These are phyloP conservation scores for Tryphoninae sp. DNA, from an alignment of 2,888 invertebrate genomes.

Conservation along the genomic window DNA sequence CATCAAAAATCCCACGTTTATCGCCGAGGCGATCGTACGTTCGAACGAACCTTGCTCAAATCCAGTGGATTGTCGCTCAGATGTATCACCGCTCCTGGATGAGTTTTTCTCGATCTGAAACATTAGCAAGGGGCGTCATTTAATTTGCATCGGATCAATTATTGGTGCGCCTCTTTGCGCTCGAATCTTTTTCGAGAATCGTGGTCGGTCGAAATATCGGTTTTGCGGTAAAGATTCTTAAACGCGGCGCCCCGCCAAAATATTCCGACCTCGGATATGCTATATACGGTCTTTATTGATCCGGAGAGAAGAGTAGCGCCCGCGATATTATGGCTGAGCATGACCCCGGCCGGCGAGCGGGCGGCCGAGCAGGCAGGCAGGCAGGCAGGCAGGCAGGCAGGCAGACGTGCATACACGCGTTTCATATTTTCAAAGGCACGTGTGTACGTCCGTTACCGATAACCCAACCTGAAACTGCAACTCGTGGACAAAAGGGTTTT, in stretches of 20 bases:
- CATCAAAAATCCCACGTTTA: background rate
- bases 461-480: conserved; percentile 63
- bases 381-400: background rate
- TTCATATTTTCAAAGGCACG: conserved; percentile 55
- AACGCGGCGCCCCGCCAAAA: conserved; percentile 37
- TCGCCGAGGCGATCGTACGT: no score
- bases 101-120: conserved; percentile 93
- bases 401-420: conserved; percentile 50
- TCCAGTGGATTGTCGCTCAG: conserved; percentile 98
- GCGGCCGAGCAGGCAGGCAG: background rate
- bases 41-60: conserved; percentile 90
- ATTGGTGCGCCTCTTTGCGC: no score
- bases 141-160: no score
- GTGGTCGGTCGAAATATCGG: conserved; percentile 10
- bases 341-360: conserved; percentile 35
- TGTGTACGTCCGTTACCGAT: conserved; percentile 59
- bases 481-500: conserved; percentile 57
- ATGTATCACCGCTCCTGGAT: conserved; percentile 98
- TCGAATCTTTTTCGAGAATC: no score
- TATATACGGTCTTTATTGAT: conserved; percentile 60
- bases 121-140: no score
- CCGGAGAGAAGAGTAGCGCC: conserved; percentile 31
- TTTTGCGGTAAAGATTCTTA: conserved; percentile 30
- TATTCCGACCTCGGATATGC: conserved; percentile 42
- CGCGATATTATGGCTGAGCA: conserved; percentile 57